A percentile compares a stretch with the other conserved stretches of the same genome.
Conservation (phyloP, 2,797 vertebrate species). For the Poecilia picta region DNA sequence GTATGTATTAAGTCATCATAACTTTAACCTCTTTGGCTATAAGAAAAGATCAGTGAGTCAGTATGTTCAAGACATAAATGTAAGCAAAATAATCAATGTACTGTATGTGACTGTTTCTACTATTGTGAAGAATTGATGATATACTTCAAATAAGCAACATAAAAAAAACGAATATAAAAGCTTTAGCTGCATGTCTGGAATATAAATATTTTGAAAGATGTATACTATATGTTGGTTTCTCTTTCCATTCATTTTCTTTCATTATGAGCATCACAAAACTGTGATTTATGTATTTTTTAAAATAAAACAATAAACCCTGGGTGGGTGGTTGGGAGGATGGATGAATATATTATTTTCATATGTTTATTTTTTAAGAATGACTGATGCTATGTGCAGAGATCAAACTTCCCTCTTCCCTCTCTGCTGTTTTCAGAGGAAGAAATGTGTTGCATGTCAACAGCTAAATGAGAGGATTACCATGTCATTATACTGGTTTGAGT, state of each 20-base stretch:
- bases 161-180: background rate
- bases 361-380: background rate
- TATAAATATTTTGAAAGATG: background rate
- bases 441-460: conserved; percentile 47
- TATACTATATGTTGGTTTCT: background rate
- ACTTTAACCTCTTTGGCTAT: background rate
- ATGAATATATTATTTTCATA: background rate
- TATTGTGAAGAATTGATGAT: background rate
- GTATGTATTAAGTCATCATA: background rate
- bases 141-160: background rate
- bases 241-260: background rate
- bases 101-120: background rate
- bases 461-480: conserved; percentile 73
- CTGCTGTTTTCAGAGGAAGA: conserved; percentile 30
- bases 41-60: background rate
- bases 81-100: background rate
- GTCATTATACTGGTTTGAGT: conserved; percentile 70
- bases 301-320: background rate
- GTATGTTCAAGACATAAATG: background rate
- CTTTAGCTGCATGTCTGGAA: background rate
- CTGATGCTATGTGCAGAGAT: conserved; percentile 10
- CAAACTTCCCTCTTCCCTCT: conserved; percentile 2
- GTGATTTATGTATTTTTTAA: background rate
- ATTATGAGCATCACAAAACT: background rate
- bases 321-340: background rate